Base-by-base conservation (phyloP, 2,113 vertebrate species). In the Burhinus oedicnemus region DNA sequence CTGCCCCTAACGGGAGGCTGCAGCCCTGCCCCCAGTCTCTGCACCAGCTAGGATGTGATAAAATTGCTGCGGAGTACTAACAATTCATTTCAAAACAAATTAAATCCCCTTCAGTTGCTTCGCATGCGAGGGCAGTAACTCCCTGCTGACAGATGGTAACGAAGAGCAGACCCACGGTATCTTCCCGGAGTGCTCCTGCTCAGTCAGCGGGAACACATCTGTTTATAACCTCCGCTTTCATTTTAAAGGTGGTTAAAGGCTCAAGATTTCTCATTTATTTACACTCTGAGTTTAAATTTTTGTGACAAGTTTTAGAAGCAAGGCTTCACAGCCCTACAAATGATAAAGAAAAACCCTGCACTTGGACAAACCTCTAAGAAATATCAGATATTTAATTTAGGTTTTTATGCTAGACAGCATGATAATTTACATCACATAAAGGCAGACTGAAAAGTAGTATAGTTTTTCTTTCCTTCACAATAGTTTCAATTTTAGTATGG, bases 181-280 rank as follows among this genome's bases (percentile, higher is more conserved):
- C 88, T 89, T 87, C 47, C 68, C 4, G 0, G 38, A 80, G 68
- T n/a, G 71, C 83, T 86, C 76, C 30, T 34, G 60, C 94, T 92
- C 89, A 61, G 79, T 74, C 85, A 83, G 85, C 12, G 8, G 66
- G 88, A 92, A 44, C 86, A 61, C 62, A 83, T 61, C 92, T 92
- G 88, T 42, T 92, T 76, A 57, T 64, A 89, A 85, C 66, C 90
- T 61, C 54, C 19, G 6, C 49, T 65, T 86, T 62, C 57, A 64
- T 87, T 89, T 81, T 17, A 61, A 83, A 95, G 54, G 88, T 78
- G 70, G 80, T 68, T 92, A 92, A 84, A 81, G 54, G 83, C 75
- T 92, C 75, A 51, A 74, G 85, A 92, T 68, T 89, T 89, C 71
- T 58, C 76, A 89, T 82, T 85, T 93, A 95, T 94, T 95, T 96